These are phyloP conservation scores for Vireo griseus DNA, from an alignment of 2,797 vertebrate species.

Conservation along the genomic window DNA sequence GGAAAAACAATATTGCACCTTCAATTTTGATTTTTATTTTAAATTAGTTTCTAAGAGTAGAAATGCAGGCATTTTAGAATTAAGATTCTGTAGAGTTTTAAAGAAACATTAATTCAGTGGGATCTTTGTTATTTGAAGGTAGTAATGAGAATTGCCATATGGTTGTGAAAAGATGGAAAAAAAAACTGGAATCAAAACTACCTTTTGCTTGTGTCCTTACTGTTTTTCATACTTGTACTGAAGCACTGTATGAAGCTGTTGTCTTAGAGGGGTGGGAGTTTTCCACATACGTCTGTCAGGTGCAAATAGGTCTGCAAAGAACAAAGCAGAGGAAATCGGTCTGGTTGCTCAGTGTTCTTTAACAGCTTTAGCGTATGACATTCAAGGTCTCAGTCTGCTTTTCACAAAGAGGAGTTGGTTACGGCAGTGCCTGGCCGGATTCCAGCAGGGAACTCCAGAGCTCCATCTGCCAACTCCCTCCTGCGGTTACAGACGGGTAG, in stretches of 20 bases:
- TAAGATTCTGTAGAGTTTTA: background rate
- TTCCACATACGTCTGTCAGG: background rate
- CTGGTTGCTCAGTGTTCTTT: background rate
- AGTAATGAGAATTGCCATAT: background rate
- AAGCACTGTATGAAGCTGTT: background rate
- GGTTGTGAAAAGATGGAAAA: background rate
- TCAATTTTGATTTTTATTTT: background rate
- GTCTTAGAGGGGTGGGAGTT: background rate
- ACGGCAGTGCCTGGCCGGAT: background rate
- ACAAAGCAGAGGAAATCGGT: background rate
- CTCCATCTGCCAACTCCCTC: background rate
- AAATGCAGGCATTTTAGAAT: background rate
- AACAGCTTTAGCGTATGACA: background rate
- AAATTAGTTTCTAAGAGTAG: background rate
- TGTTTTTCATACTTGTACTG: background rate
- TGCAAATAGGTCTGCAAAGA: background rate
- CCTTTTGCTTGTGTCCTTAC: background rate
- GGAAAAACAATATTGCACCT: background rate
- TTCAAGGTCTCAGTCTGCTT: background rate
- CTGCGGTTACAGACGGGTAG: background rate
- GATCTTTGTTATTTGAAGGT: background rate
- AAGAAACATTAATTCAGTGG: background rate
- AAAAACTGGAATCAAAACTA: background rate
- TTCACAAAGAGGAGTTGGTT: background rate
- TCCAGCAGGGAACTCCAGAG: background rate